Evolutionary conservation across 2,888 invertebrate species (phyloP).

Genomic region (Eucera pruinosa): DNA sequence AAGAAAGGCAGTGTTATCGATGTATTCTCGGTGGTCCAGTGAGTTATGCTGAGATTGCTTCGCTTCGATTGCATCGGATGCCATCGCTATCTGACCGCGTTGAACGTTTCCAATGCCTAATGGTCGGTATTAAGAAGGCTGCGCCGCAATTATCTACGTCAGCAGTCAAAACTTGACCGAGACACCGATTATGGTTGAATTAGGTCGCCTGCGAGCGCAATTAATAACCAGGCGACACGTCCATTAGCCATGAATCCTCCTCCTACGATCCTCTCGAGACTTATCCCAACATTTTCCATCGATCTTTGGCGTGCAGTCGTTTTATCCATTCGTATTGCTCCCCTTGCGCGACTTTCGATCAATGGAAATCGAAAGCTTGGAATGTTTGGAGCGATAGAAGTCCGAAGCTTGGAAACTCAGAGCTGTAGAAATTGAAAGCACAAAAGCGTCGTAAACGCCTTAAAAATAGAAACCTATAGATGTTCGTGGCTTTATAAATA

Average conservation of each 20-base stretch:
- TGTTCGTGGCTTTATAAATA: too few species aligned
- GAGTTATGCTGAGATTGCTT: constrained; percentile 35
- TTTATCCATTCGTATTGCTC: too few species aligned
- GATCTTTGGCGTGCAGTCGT: constrained; percentile 41
- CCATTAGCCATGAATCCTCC: constrained; percentile 61
- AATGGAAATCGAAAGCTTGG: too few species aligned
- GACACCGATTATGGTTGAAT: constrained; percentile 67
- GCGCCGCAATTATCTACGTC: constrained; percentile 65
- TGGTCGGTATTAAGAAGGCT: constrained; percentile 73
- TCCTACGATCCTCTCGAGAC: constrained; percentile 22
- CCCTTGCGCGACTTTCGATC: too few species aligned
- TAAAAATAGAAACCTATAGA: too few species aligned
- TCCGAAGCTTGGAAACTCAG: too few species aligned
- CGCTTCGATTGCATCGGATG: constrained; percentile 64
- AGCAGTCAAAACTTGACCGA: constrained; percentile 66
- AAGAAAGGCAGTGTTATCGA: constrained; percentile 58
- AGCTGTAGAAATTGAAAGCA: too few species aligned
- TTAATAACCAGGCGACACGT: constrained; percentile 71
- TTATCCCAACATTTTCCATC: constrained; percentile 37
- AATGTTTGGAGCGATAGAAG: too few species aligned
- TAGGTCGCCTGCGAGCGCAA: constrained; percentile 65
- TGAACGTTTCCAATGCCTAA: constrained; percentile 68
- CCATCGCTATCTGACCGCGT: constrained; percentile 63
- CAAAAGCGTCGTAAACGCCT: too few species aligned
- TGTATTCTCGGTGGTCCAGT: constrained; percentile 60